phyloP scores from a whole-genome alignment of 2,113 vertebrate genomes.

The Stigmatopora argus region DNA sequence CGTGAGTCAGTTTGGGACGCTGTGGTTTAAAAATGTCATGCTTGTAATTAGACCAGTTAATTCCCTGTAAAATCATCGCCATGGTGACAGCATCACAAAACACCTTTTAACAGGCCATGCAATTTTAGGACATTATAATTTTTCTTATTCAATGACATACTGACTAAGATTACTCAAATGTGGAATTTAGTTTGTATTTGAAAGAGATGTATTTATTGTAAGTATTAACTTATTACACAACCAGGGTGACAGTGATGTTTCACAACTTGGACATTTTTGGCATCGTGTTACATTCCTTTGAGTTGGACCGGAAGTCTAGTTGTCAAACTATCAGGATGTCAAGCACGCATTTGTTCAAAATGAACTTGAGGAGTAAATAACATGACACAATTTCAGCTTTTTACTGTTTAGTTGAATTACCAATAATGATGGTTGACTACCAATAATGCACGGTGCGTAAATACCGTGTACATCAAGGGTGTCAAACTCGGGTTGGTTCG shows the following conservation, averaged over 20 bases:
- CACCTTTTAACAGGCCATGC: not conserved
- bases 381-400: not conserved
- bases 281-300: not conserved
- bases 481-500: too few relatives aligned
- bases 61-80: not conserved
- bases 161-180: not conserved
- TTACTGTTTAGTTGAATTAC: not conserved
- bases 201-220: not conserved
- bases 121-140: not conserved
- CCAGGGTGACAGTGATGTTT: not conserved
- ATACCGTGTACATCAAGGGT: too few relatives aligned
- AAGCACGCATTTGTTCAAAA: not conserved
- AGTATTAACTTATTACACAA: not conserved
- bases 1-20: conserved; percentile 18
- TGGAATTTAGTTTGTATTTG: not conserved
- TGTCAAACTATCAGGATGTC: not conserved
- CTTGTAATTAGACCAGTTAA: not conserved
- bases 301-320: not conserved
- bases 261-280: not conserved
- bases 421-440: too few relatives aligned
- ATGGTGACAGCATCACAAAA: not conserved
- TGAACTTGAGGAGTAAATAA: too few relatives aligned
- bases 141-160: not conserved
- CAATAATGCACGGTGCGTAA: too few relatives aligned
- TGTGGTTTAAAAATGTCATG: conserved; percentile 43